Conservation (phyloP, 2,113 vertebrate species). For the Mixornis gularis region DNA sequence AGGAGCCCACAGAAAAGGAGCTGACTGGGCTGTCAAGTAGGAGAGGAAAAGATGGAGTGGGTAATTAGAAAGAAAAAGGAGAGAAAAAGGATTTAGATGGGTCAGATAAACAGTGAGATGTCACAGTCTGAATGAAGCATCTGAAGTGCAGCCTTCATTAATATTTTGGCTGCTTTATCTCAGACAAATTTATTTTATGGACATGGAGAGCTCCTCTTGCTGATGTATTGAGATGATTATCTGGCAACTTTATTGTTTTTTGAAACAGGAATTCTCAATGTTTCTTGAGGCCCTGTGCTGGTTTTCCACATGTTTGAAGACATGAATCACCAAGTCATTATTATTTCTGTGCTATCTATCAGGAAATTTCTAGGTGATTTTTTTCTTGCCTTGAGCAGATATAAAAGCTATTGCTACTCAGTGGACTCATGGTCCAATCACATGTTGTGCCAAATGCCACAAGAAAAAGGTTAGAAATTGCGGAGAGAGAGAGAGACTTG, state of each 20-base stretch:
- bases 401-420: neutral
- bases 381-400: neutral
- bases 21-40: neutral
- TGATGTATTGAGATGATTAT: neutral
- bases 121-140: neutral
- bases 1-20: neutral
- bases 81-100: neutral
- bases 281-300: neutral
- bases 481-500: neutral
- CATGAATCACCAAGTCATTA: neutral
- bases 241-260: neutral
- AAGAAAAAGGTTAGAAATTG: neutral
- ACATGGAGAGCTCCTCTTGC: neutral
- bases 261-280: neutral
- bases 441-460: neutral
- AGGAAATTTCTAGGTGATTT: neutral
- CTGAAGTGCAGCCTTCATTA: conserved; percentile 3
- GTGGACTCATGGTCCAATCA: neutral
- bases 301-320: neutral
- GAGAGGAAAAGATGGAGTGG: neutral
- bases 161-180: conserved; percentile 6
- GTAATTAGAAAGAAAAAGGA: neutral
- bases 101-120: neutral
- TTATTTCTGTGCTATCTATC: neutral
- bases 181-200: neutral